A percentile compares a stretch with the other conserved stretches of the same genome.
phyloP scores from a whole-genome alignment of 2,888 invertebrate genomes.

The Chouioia cunea region DNA sequence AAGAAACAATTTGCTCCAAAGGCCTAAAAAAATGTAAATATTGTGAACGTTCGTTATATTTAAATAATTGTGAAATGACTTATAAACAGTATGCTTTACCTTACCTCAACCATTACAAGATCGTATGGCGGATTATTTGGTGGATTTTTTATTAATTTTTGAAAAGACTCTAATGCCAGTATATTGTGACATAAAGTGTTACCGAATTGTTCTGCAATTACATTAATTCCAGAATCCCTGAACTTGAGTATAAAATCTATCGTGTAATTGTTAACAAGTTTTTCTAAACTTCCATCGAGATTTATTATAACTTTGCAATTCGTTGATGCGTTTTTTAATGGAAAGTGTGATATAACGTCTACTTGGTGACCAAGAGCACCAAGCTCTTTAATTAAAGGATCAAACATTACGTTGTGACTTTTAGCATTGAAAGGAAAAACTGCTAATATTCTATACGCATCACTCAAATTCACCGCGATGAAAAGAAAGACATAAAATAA shows the following conservation, averaged over 20 bases:
- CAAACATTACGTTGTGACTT: conserved; percentile 69
- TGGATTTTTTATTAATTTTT: conserved; percentile 50
- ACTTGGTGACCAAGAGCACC: conserved; percentile 68
- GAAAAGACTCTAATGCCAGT: conserved; percentile 42
- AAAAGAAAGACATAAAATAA: no score
- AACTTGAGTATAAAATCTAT: conserved; percentile 41
- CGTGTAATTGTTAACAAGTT: conserved; percentile 51
- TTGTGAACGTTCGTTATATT: conserved; percentile 52
- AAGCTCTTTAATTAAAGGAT: conserved; percentile 65
- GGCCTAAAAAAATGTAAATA: background rate
- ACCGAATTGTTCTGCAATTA: conserved; percentile 40
- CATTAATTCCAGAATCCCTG: background rate
- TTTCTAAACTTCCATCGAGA: conserved; percentile 46
- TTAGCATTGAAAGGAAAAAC: conserved; percentile 67
- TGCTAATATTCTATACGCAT: conserved; percentile 64
- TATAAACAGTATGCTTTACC: background rate
- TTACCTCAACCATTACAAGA: conserved; percentile 54
- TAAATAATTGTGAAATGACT: background rate
- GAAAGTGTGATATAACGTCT: conserved; percentile 62
- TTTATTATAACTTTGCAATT: conserved; percentile 64
- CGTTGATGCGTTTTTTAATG: conserved; percentile 55
- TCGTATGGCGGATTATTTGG: conserved; percentile 53
- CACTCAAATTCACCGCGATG: background rate
- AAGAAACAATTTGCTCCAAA: conserved; percentile 52
- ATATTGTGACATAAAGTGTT: conserved; percentile 46